Conservation (phyloP, 1,140 invertebrate species). For the Sinella curviseta region DNA sequence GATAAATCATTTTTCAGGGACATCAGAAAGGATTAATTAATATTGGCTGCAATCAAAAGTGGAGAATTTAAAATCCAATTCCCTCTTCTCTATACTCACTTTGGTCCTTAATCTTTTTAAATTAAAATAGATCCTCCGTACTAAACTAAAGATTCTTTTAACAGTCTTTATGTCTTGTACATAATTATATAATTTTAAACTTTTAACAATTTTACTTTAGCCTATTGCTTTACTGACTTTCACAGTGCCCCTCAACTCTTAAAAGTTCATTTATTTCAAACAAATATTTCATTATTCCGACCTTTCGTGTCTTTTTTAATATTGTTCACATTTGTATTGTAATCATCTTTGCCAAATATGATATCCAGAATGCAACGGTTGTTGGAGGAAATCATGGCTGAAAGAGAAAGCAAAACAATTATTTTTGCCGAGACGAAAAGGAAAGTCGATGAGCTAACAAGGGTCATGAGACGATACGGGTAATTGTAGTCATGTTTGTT, state of each 20-base stretch:
- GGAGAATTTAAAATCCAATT: conserved; percentile 38
- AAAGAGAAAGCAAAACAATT: conserved; percentile 87
- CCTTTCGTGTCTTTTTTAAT: conserved; percentile 14
- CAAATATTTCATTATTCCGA: too few relatives aligned
- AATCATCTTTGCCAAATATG: conserved; percentile 43
- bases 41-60: conserved; percentile 33
- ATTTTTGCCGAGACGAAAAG: conserved; percentile 97
- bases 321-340: conserved; percentile 8
- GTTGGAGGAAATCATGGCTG: conserved; percentile 80
- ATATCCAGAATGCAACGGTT: conserved; percentile 72
- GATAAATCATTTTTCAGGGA: neutral
- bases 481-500: conserved; percentile 48
- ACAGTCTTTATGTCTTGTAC: neutral
- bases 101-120: too few relatives aligned
- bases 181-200: too few relatives aligned
- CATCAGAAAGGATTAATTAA: neutral
- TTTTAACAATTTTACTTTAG: neutral
- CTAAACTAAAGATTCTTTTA: neutral
- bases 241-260: neutral
- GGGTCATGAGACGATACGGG: conserved; percentile 84
- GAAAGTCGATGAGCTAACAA: conserved; percentile 90
- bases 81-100: neutral
- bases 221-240: neutral
- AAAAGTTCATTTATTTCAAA: too few relatives aligned
- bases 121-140: neutral